phyloP scores from a whole-genome alignment of 2,888 invertebrate species.

The Drosophila bunnanda region DNA sequence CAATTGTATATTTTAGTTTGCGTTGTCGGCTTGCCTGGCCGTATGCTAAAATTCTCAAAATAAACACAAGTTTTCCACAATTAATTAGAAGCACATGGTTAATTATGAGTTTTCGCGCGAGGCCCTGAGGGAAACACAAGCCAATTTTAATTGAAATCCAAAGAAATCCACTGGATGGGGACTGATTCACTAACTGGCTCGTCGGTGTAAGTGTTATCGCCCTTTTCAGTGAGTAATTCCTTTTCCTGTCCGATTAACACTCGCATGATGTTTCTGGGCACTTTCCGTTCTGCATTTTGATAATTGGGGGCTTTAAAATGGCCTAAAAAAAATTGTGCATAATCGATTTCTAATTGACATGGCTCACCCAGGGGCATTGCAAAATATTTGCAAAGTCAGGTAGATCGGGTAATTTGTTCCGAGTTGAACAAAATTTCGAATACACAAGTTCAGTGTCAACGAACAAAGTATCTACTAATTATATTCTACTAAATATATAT shows the following conservation, averaged over 20 bases:
- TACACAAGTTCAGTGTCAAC: constrained; percentile 8
- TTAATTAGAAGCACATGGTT: constrained; percentile 28
- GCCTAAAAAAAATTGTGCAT: not conserved
- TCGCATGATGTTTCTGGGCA: constrained; percentile 28
- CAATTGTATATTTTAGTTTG: constrained; percentile 28
- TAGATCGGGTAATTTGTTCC: not conserved
- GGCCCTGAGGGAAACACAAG: not conserved
- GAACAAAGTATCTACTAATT: not conserved
- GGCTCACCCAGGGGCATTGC: not conserved
- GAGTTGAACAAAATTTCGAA: not conserved
- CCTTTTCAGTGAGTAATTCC: constrained; percentile 22
- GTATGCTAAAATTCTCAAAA: constrained; percentile 8
- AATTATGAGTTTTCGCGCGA: constrained; percentile 6
- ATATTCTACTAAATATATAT: not conserved
- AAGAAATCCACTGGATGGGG: not conserved
- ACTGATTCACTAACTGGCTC: constrained; percentile 9
- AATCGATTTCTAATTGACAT: constrained; percentile 38
- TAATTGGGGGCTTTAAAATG: constrained; percentile 1
- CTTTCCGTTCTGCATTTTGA: not conserved
- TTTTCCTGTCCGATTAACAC: constrained; percentile 40
- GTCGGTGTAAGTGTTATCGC: constrained; percentile 30
- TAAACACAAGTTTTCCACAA: constrained; percentile 30
- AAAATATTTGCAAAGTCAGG: constrained; percentile 11
- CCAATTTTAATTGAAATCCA: not conserved
- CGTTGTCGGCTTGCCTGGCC: constrained; percentile 3